These are phyloP conservation scores for Gortyna flavago DNA, from an alignment of 2,888 invertebrate species.

Conservation along the genomic window DNA sequence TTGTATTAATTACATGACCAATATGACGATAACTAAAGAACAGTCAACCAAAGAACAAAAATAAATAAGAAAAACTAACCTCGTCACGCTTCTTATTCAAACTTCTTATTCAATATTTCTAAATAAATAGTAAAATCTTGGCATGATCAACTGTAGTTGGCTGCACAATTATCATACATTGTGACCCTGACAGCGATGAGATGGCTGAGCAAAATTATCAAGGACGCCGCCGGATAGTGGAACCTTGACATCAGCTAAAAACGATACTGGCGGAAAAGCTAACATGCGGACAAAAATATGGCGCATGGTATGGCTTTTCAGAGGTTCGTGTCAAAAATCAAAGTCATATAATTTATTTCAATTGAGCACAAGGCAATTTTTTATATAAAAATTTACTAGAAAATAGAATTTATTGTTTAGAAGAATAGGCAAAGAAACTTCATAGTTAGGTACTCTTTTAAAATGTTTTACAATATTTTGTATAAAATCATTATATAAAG, in stretches of 20 bases:
- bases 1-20: background rate
- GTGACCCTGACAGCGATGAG: conserved; percentile 6
- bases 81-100: too few species aligned
- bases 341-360: background rate
- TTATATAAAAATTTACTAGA: background rate
- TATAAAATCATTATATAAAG: background rate
- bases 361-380: background rate
- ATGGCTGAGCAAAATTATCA: conserved; percentile 31
- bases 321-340: background rate
- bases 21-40: too few species aligned
- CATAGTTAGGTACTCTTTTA: too few species aligned
- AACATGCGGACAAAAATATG: background rate
- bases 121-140: conserved; percentile 2
- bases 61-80: background rate
- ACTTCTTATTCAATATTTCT: too few species aligned
- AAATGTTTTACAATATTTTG: background rate
- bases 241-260: conserved; percentile 26
- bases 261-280: background rate
- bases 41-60: background rate
- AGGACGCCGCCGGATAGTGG: conserved; percentile 17
- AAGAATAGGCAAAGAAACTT: too few species aligned
- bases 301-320: background rate
- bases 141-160: conserved; percentile 1
- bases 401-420: background rate
- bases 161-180: conserved; percentile 32